Base-by-base conservation (phyloP, 1,140 invertebrate species). In the Meteorus sp. region DNA sequence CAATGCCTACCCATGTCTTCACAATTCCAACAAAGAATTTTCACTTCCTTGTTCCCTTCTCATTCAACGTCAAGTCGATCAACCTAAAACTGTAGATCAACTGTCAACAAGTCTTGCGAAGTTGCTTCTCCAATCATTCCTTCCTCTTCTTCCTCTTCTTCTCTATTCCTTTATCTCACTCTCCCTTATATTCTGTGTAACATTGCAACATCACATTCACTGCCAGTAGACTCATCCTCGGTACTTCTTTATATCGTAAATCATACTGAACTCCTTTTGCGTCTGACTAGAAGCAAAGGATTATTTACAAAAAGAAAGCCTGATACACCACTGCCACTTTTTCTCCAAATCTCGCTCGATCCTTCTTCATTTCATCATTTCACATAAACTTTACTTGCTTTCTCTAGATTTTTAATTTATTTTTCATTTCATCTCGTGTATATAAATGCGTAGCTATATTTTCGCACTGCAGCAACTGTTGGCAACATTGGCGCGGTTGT, bases 401-500 rank as follows among this genome's bases (percentile, higher is more conserved):
- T 5, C 9, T 29, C 27, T 29, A 29, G 4, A 29, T 53, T 54
- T 39, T 39, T 15, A 11, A 43, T 43, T 43, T 43, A 29, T 11
- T 44, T 52, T 22, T 25, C 17, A 23, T 54, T 54, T 37, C 41
- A 29, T 29, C 37, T 25, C 20, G 6, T 48, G 20, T 43, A 6
- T 45, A 33, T 29, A 52, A 37, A 44, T 31, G 33, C 35, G 20
- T 22, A 29, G 44, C 44, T n/a, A 13, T 48, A 23, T 22, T n/a
- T 3, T 37, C 23, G 22, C 20, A 5, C 25, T n/a, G 35, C 20
- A 48, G 44, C 44, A 51, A 31, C 25, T 27, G 25, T n/a, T n/a
- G n/a, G n/a, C 50, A 39, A 35, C 53, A 48, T 52, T 59, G 11
- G 57, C 29, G 13, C 51, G 44, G 52, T 37, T 61, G 59, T 56